Evolutionary conservation across 2,797 vertebrate genomes (phyloP).

Genomic region (Anguilla megastoma): DNA sequence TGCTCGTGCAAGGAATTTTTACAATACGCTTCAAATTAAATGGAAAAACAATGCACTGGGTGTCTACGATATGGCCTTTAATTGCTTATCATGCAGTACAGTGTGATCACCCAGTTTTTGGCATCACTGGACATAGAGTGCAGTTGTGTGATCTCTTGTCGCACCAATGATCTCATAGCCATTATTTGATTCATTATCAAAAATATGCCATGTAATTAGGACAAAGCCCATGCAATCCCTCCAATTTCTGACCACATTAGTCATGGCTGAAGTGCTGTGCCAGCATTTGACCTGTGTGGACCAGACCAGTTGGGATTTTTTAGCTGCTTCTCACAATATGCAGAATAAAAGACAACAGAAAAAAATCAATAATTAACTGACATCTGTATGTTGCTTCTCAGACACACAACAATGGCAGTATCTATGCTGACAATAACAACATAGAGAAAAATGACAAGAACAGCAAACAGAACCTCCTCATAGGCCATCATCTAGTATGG

Average conservation of each 20-base stretch:
- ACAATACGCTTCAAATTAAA: conserved; percentile 4
- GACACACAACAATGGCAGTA: neutral
- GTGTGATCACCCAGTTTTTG: neutral
- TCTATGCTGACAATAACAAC: neutral
- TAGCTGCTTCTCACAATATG: neutral
- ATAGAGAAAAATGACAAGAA: neutral
- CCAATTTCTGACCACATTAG: neutral
- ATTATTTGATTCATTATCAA: conserved; percentile 11
- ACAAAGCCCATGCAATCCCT: neutral
- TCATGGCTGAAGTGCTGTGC: neutral
- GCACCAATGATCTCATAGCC: neutral
- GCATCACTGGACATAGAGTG: neutral
- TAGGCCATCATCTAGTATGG: neutral
- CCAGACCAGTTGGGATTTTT: neutral
- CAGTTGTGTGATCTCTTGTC: neutral
- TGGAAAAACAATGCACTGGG: neutral
- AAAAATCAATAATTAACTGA: neutral
- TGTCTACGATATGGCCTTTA: conserved; percentile 14
- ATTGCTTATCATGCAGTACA: neutral
- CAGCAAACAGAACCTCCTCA: neutral
- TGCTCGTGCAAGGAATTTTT: neutral
- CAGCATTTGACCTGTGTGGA: neutral
- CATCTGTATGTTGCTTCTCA: neutral
- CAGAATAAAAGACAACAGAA: neutral
- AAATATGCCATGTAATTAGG: neutral